Evolutionary conservation across 2,888 invertebrate species (phyloP).

Genomic region (Dusona sp.): DNA sequence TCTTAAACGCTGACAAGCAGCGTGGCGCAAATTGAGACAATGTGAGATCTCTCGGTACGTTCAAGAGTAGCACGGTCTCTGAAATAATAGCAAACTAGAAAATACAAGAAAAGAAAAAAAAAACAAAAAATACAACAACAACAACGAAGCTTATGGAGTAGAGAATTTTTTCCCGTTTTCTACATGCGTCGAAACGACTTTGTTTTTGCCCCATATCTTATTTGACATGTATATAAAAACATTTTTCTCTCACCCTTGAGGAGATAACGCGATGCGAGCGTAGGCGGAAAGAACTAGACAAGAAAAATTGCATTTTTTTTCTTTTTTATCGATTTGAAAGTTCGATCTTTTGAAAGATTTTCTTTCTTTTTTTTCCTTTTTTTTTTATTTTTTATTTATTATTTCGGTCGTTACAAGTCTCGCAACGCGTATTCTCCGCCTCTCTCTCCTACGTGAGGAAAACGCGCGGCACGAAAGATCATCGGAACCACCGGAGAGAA

Average conservation of each 20-base stretch:
- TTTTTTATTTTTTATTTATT: neutral
- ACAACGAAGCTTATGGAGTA: conserved; percentile 65
- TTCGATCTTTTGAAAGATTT: neutral
- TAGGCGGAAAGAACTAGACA: neutral
- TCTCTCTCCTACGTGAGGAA: conserved; percentile 78
- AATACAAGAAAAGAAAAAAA: conserved; percentile 56
- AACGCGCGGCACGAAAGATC: conserved; percentile 4
- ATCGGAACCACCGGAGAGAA: neutral
- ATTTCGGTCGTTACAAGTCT: conserved; percentile 62
- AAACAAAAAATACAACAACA: neutral
- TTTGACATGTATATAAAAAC: conserved; percentile 36
- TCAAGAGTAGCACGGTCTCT: conserved; percentile 84
- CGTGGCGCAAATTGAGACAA: conserved; percentile 80
- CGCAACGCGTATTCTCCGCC: conserved; percentile 77
- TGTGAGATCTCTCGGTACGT: conserved; percentile 76
- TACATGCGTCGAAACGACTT: conserved; percentile 22
- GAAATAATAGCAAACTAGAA: conserved; percentile 70
- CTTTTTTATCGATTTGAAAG: neutral
- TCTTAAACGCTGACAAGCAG: conserved; percentile 80
- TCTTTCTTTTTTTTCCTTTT: neutral
- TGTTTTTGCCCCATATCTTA: conserved; percentile 47
- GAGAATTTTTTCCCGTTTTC: conserved; percentile 42
- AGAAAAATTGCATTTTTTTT: neutral
- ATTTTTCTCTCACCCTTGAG: conserved; percentile 9
- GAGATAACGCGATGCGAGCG: conserved; percentile 66